Conservation (phyloP, 2,113 vertebrate species). For the Forbesichthys papilliferus region DNA sequence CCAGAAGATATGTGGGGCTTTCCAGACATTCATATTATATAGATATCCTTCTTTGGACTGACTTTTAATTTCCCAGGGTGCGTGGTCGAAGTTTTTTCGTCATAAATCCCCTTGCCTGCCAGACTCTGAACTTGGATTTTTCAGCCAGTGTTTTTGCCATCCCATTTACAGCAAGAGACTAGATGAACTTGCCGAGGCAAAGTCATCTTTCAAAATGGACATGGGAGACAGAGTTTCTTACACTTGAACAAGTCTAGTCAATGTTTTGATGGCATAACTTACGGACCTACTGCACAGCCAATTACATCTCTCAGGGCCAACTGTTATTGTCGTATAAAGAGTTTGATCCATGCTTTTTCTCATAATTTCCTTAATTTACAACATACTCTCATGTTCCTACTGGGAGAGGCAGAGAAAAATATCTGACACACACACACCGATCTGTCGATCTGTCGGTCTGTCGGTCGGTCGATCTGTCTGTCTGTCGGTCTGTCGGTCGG, state of each 20-base stretch:
- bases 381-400: too few relatives aligned
- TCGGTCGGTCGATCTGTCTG: too few relatives aligned
- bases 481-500: too few relatives aligned
- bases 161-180: slow-evolving; percentile 32
- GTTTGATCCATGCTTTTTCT: background rate
- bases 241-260: slow-evolving; percentile 27
- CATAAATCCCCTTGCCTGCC: slow-evolving; percentile 55
- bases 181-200: slow-evolving; percentile 14
- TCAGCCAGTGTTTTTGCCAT: slow-evolving; percentile 30
- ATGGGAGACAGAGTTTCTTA: slow-evolving; percentile 9
- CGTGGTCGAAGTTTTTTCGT: slow-evolving; percentile 38
- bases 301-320: background rate
- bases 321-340: background rate
- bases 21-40: slow-evolving; percentile 50
- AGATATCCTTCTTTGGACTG: slow-evolving; percentile 55
- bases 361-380: background rate
- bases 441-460: too few relatives aligned
- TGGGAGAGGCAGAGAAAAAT: too few relatives aligned
- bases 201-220: slow-evolving; percentile 30
- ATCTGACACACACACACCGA: too few relatives aligned
- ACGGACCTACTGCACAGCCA: slow-evolving; percentile 9
- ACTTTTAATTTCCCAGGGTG: slow-evolving; percentile 72
- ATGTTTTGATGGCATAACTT: slow-evolving; percentile 14
- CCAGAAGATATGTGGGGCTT: slow-evolving; percentile 34
- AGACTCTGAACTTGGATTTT: slow-evolving; percentile 29